Conservation (phyloP, 2,888 invertebrate species). For the Lasioglossum oenotherae region DNA sequence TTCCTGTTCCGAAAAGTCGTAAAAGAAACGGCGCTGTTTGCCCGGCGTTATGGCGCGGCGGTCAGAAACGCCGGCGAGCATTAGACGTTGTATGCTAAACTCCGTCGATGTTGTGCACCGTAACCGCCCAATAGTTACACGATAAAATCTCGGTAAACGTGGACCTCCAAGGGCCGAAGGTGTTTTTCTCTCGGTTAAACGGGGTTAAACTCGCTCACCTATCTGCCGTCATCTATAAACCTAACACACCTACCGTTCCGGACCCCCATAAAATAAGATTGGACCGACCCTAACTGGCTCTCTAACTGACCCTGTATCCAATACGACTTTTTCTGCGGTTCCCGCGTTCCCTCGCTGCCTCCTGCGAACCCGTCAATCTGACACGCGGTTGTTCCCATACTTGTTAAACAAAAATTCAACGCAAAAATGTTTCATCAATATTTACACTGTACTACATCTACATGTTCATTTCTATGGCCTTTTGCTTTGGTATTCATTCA, state of each 20-base stretch:
- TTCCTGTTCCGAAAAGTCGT: conserved; percentile 11
- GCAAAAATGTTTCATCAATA: not conserved
- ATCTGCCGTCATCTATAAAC: conserved; percentile 67
- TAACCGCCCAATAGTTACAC: conserved; percentile 71
- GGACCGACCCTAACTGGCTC: conserved; percentile 44
- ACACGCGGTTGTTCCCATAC: not conserved
- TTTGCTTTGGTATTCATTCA: not conserved
- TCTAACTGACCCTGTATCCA: conserved; percentile 6
- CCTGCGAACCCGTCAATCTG: not conserved
- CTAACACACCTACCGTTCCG: conserved; percentile 66
- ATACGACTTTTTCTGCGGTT: conserved; percentile 18
- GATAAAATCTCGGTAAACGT: conserved; percentile 69
- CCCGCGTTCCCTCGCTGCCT: not conserved
- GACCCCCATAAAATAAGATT: conserved; percentile 62
- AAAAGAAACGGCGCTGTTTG: conserved; percentile 36
- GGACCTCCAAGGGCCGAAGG: conserved; percentile 70
- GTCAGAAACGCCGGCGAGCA: conserved; percentile 15
- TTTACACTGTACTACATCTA: not conserved
- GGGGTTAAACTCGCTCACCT: conserved; percentile 64
- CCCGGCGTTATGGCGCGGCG: conserved; percentile 10
- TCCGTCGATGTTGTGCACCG: conserved; percentile 56
- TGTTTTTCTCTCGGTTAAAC: conserved; percentile 65
- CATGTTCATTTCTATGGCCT: not conserved
- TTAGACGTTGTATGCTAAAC: conserved; percentile 53
- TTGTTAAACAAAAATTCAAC: not conserved